Evolutionary conservation across 1,140 invertebrate genomes (phyloP), one percentile per base, ranked within the genome.

Genomic region (Physella acuta): DNA sequence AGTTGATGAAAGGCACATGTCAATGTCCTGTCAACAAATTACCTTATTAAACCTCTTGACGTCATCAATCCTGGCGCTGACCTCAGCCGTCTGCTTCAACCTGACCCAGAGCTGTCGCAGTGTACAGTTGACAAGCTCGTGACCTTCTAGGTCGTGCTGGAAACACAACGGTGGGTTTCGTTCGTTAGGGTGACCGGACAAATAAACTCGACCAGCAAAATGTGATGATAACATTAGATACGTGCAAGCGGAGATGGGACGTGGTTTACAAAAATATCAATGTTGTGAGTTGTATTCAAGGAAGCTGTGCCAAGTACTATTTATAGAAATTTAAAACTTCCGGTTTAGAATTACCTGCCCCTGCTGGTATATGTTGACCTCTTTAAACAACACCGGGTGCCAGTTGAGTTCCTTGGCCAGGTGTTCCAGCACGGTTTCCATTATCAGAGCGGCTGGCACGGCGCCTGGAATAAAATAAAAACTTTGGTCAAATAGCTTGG

Each of bases 361-460:
- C 16, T 72, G 55, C 34, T 73, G 51, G 51, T 75, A 75, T 16
- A 78, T 66, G 55, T 78, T 78, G 3, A 72, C 20, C 53, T 72
- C 60, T 39, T 76, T 77, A 16, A 78, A 60, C 17, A 52, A 31
- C 14, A 70, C 24, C 4, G 73, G 68, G 37, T 74, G 52, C 52
- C 65, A 56, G 0, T 49, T 37, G 4, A 75, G 24, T 16, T 55
- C 20, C 11, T 53, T 61, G 5, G 77, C 71, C 3, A 76, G 39
- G 36, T 76, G 70, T 53, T 77, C 75, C 55, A 78, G 49, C 3
- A 78, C 69, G 17, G 67, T 60, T 49, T 78, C 77, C 16, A 74
- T 74, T 14, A 77, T 61, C 3, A 75, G 44, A 20, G 61, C 53
- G 4, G 70, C 72, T n/a, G 73, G 73, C 0, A 71, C 33, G 16